A percentile compares a stretch with the other conserved stretches of the same genome.
Conservation (phyloP, 2,113 vertebrate genomes). For the Patagioenas fasciata region DNA sequence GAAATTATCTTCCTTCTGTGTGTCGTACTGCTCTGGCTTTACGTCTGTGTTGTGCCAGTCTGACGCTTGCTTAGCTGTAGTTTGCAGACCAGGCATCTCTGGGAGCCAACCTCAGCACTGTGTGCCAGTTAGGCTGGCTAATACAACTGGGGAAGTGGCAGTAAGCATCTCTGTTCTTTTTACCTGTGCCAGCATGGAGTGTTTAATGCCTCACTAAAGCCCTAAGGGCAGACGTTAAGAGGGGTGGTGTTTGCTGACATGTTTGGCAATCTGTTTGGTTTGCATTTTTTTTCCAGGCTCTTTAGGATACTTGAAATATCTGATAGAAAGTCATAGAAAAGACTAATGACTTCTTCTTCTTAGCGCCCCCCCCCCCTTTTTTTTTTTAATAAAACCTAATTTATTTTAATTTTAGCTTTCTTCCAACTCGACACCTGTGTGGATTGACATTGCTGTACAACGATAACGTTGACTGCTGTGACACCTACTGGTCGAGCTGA, state of each 20-base stretch:
- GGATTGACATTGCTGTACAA: background rate
- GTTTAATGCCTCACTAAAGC: background rate
- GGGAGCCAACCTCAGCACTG: background rate
- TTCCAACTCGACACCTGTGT: background rate
- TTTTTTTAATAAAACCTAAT: background rate
- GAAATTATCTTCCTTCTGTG: background rate
- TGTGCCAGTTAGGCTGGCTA: background rate
- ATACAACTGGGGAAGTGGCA: background rate
- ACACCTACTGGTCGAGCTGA: conserved; percentile 38
- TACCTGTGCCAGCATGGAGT: background rate
- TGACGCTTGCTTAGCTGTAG: background rate
- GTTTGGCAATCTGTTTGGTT: conserved; percentile 56
- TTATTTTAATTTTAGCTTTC: conserved; percentile 3
- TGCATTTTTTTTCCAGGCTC: background rate
- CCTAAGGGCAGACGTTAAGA: conserved; percentile 2
- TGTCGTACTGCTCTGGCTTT: background rate
- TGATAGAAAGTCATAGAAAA: conserved; percentile 18
- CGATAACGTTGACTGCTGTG: conserved; percentile 17
- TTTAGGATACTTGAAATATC: conserved; percentile 22
- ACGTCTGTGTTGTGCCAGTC: rapidly evolving
- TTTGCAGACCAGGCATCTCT: background rate
- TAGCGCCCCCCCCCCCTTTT: no score
- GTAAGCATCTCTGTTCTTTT: conserved; percentile 1
- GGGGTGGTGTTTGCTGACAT: conserved; percentile 16
- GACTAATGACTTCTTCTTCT: background rate